Evolutionary conservation across 2,888 invertebrate genomes (phyloP), one percentile per base, ranked within the genome.

Genomic region (Polydrusus tereticollis): DNA sequence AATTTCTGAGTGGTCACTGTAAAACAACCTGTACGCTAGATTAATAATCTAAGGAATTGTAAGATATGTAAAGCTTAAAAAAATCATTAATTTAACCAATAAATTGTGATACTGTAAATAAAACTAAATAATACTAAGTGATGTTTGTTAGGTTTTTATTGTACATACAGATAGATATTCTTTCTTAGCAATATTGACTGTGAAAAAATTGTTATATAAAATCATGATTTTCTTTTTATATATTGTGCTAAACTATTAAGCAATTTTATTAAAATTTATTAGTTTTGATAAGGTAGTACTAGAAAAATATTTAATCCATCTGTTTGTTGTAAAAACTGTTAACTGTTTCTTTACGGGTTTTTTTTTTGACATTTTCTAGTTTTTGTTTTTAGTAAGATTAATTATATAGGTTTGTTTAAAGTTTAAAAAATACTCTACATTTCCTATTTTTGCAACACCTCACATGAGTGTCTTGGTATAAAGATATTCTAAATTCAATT

Each of bases 41-140:
- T 21, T 38, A 2, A 45, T 38, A 60, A 14, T 52, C 21, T 65
- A 65, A 72, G 77, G 77, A 80, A 79, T 79, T 83, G 83, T 83
- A 82, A 82, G 78, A 83, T 82, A 83, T 80, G 67, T 72, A 80
- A 80, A 79, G 80, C 80, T 82, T n/a, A n/a, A n/a, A 82, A 73
- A 81, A 59, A 72, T 72, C 72, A 68, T 68, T 66, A 81, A 76
- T 76, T 76, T 79, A 81, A 77, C 69, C 78, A 81, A 82, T 82
- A 78, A 81, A 83, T 83, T 84, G 84, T 85, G 84, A 85, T 84
- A 84, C 81, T 84, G 84, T 84, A 84, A 80, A 84, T 84, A 84
- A 63, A 68, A 45, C 43, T 38, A 65, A 66, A 78, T 52, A 74
- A 80, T 82, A 82, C 78, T 79, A 33, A 50, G 67, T 36, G 57